These are phyloP conservation scores for Hucho hucho DNA, from an alignment of 2,113 vertebrate genomes.

Conservation along the genomic window DNA sequence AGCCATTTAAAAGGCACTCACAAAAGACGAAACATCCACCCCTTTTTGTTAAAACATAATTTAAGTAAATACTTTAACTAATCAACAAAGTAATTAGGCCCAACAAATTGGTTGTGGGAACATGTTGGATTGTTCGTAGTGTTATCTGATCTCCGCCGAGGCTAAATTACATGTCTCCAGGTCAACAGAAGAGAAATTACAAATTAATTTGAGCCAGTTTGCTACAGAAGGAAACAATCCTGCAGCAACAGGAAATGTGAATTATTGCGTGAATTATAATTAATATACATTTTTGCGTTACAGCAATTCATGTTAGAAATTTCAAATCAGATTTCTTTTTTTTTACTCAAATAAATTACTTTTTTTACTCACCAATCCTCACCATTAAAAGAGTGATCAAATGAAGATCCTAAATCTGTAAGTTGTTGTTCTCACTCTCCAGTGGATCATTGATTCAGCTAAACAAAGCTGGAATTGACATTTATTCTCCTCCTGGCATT, in stretches of 20 bases:
- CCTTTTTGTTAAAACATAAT: conserved; percentile 45
- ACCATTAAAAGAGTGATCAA: no score
- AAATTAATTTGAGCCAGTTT: no score
- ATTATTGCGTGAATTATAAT: no score
- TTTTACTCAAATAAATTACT: no score
- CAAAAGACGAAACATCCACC: no score
- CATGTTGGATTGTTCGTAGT: conserved; percentile 54
- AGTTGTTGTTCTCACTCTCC: conserved; percentile 18
- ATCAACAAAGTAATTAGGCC: conserved; percentile 70
- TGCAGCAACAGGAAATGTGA: no score
- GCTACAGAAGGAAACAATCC: no score
- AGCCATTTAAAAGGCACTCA: conserved; percentile 60
- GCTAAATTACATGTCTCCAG: conserved; percentile 36
- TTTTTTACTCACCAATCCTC: no score
- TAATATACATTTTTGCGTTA: no score
- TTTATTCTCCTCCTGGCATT: conserved; percentile 50
- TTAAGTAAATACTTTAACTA: conserved; percentile 58
- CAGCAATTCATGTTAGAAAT: no score
- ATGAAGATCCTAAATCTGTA: no score
- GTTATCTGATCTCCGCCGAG: conserved; percentile 47
- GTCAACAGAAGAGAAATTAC: conserved; percentile 27
- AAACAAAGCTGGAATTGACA: conserved; percentile 57
- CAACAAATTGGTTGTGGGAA: conserved; percentile 60
- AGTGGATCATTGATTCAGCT: conserved; percentile 47
- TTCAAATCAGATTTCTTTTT: no score